A percentile compares a stretch with the other conserved stretches of the same genome.
These are phyloP conservation scores for Acyrthosiphon pisum DNA, from an alignment of 1,140 invertebrate species.

Conservation along the genomic window DNA sequence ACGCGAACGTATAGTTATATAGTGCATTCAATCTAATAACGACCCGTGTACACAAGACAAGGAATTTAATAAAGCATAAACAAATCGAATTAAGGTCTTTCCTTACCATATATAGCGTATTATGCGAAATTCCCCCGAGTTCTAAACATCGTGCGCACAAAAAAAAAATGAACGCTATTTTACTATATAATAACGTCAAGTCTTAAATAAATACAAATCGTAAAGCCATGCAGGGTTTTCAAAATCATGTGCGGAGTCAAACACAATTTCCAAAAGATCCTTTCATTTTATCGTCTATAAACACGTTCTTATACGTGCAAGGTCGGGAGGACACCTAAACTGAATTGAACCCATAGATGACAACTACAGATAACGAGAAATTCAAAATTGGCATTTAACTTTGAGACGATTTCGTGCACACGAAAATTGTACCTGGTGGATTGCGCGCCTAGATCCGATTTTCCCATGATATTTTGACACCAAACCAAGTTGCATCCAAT, in stretches of 20 bases:
- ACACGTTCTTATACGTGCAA: background rate
- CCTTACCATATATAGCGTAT: background rate
- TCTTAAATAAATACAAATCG: conserved; percentile 29
- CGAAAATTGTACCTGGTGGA: background rate
- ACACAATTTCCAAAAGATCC: background rate
- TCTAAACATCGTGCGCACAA: background rate
- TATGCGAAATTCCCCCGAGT: background rate
- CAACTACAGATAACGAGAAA: background rate
- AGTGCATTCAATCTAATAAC: conserved; percentile 28
- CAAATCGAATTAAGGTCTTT: conserved; percentile 34
- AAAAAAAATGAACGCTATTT: conserved; percentile 18
- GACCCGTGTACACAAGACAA: conserved; percentile 9
- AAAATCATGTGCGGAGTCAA: background rate
- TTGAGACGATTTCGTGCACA: no score
- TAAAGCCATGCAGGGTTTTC: background rate
- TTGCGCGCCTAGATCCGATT: background rate
- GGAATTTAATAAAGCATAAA: conserved; percentile 45
- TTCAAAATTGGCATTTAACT: no score
- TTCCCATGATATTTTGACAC: background rate
- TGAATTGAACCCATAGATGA: background rate
- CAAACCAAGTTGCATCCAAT: no score
- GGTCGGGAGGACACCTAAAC: background rate
- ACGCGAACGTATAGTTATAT: background rate
- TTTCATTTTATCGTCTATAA: background rate
- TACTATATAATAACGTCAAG: background rate